A percentile compares a stretch with the other conserved stretches of the same genome.
These are phyloP conservation scores for Saturnia japonica DNA, from an alignment of 2,888 invertebrate species.

Conservation along the genomic window DNA sequence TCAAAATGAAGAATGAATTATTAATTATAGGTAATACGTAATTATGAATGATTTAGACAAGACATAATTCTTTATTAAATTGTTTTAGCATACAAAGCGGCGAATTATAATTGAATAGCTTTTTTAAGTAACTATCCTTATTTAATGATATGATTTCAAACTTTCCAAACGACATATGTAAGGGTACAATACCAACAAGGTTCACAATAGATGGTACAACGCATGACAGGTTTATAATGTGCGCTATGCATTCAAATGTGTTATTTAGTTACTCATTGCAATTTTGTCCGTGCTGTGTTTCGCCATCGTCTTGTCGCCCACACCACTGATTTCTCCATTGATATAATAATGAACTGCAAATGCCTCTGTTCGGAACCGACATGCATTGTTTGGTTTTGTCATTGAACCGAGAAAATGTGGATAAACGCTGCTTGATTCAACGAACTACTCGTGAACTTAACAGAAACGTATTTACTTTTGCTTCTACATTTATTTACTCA, in stretches of 20 bases:
- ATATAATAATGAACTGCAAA: slow-evolving; percentile 65
- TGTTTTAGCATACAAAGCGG: not conserved
- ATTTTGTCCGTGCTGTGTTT: slow-evolving; percentile 53
- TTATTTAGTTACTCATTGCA: slow-evolving; percentile 57
- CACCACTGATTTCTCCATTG: slow-evolving; percentile 73
- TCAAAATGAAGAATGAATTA: not conserved
- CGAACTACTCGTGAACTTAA: not conserved
- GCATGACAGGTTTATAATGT: slow-evolving; percentile 29
- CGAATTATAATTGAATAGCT: not conserved
- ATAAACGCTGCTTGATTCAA: not conserved
- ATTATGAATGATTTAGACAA: not conserved
- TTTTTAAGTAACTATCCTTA: not conserved
- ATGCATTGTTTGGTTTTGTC: slow-evolving; percentile 69
- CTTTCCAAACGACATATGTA: not conserved
- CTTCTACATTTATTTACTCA: not conserved
- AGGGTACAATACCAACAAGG: not conserved
- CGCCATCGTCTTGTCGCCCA: slow-evolving; percentile 61
- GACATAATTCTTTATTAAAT: not conserved
- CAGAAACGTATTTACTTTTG: not conserved
- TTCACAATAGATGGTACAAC: slow-evolving; percentile 22
- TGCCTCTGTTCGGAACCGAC: slow-evolving; percentile 53
- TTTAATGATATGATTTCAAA: slow-evolving; percentile 8
- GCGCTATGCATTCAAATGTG: slow-evolving; percentile 58
- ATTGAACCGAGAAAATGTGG: slow-evolving; percentile 60
- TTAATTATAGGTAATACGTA: not conserved